A percentile compares a stretch with the other conserved stretches of the same genome.
Evolutionary conservation across 2,888 invertebrate species (phyloP).

Genomic region (Chironomus riparius): DNA sequence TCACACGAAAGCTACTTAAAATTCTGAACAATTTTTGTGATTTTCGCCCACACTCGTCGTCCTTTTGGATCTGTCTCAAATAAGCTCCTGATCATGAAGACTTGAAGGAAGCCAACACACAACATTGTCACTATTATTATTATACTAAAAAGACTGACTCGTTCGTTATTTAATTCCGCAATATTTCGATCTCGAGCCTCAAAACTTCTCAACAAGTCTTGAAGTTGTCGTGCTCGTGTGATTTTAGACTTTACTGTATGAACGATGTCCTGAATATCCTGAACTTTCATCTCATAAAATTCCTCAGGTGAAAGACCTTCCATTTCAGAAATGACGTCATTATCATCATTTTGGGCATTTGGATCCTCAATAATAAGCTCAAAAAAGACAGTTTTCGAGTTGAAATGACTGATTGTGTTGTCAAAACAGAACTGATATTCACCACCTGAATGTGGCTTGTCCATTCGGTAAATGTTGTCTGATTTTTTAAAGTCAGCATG

Average conservation of each 20-base stretch:
- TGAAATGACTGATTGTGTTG: slow-evolving; percentile 74
- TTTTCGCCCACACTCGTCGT: slow-evolving; percentile 38
- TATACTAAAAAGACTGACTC: slow-evolving; percentile 71
- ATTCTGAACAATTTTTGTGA: background rate
- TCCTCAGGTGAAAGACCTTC: slow-evolving; percentile 45
- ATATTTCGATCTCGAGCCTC: slow-evolving; percentile 76
- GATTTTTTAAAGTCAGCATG: slow-evolving; percentile 62
- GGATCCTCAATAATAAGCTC: slow-evolving; percentile 60
- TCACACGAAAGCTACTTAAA: background rate
- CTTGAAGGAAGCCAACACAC: slow-evolving; percentile 62
- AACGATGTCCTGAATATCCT: slow-evolving; percentile 57
- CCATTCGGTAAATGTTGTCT: slow-evolving; percentile 58
- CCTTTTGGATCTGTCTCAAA: slow-evolving; percentile 54
- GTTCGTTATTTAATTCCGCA: slow-evolving; percentile 69
- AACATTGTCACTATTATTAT: slow-evolving; percentile 66
- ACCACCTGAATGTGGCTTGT: slow-evolving; percentile 49
- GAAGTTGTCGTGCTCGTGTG: slow-evolving; percentile 52
- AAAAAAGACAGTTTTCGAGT: slow-evolving; percentile 74
- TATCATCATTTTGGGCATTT: slow-evolving; percentile 45
- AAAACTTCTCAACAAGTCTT: slow-evolving; percentile 60
- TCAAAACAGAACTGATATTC: slow-evolving; percentile 83
- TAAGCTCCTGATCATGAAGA: slow-evolving; percentile 67
- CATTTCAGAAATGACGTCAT: slow-evolving; percentile 39
- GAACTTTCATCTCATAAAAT: slow-evolving; percentile 50
- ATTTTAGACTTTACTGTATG: slow-evolving; percentile 53